These are phyloP conservation scores for Gallinago paraguaiae DNA, from an alignment of 2,113 vertebrate genomes.

Conservation along the genomic window DNA sequence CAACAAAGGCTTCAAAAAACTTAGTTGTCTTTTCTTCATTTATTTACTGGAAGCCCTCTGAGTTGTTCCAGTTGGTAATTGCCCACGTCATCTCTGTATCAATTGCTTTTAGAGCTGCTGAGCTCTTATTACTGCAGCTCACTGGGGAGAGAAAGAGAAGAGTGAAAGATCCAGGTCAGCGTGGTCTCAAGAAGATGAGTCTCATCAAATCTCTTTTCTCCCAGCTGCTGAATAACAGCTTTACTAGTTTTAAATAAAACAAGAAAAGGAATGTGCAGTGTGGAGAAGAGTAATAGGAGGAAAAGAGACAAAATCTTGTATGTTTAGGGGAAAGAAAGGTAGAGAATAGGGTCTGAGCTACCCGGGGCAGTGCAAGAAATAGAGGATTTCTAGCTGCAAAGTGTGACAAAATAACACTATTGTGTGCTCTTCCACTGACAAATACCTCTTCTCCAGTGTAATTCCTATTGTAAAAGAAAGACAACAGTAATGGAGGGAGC, in stretches of 20 bases:
- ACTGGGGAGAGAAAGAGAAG: conserved; percentile 48
- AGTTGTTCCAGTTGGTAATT: conserved; percentile 73
- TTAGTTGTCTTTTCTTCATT: conserved; percentile 56
- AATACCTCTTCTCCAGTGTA: not conserved
- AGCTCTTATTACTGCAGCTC: conserved; percentile 71
- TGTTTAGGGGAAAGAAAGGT: not conserved
- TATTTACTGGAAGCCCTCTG: conserved; percentile 68
- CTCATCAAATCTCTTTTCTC: conserved; percentile 68
- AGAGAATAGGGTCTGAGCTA: not conserved
- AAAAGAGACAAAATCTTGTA: not conserved
- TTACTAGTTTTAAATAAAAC: conserved; percentile 63
- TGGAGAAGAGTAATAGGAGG: not conserved
- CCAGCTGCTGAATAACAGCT: conserved; percentile 63
- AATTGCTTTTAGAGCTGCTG: conserved; percentile 74
- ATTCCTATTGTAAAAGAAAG: not conserved
- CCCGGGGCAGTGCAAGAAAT: not conserved
- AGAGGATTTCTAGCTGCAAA: not conserved
- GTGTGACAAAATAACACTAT: not conserved
- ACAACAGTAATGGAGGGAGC: not conserved
- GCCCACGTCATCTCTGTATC: conserved; percentile 64
- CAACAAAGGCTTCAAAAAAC: conserved; percentile 11
- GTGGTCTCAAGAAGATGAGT: conserved; percentile 44
- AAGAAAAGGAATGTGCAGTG: not conserved
- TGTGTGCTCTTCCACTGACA: not conserved
- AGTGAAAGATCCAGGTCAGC: conserved; percentile 63